Base-by-base conservation (phyloP, 2,797 vertebrate genomes). In the Muscicapa comitata region DNA sequence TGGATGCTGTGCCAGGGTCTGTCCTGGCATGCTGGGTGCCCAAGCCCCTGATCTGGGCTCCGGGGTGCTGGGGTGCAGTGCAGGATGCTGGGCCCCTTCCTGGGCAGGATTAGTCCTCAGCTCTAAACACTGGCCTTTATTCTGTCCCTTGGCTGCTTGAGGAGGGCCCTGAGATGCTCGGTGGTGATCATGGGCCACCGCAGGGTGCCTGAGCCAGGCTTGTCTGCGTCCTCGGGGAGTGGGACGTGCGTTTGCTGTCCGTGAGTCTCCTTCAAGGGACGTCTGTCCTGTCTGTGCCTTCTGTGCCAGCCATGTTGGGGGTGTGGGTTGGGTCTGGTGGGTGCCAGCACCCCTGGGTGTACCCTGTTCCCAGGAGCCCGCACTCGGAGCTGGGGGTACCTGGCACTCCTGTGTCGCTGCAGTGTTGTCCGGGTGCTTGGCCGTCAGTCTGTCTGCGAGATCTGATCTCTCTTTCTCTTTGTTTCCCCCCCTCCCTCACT, bases 391-490 rank as follows among this genome's bases (percentile, higher is more conserved):
- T 51, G 58, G 76, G 55, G 73, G 40, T 89, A 63, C 73, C 74
- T 13, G 38, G 86, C 82, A 38, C 70, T 90, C 95, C 74, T 8
- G 15, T 84, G 80, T 94, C 0, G 6, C 75, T 77, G 58, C 94
- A 95, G 88, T 93, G 83, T 97, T 78, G 93, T 97, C 91, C 29
- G 38, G 89, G 59, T 95, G 89, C 90, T 91, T 47, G 21, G 45
- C 74, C 15, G 43, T 50, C 58, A 76, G 5, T 88, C 91, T 90
- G 95, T 94, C 91, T 94, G 92, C 33, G 21, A 86, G 67, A 87
- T 80, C 96, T 97, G 95, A 97, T 95, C 75, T 94, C 71, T 94
- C 86, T 94, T 79, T 96, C 86, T 93, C 67, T 91, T 23, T 94
- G 62, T 93, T 78, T 76, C 48, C n/a, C 55, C 35, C 31, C n/a